Percentiles rank a stretch among this genome's conserved stretches.
phyloP scores from a whole-genome alignment of 2,113 vertebrate species.

The Delphinus delphis region DNA sequence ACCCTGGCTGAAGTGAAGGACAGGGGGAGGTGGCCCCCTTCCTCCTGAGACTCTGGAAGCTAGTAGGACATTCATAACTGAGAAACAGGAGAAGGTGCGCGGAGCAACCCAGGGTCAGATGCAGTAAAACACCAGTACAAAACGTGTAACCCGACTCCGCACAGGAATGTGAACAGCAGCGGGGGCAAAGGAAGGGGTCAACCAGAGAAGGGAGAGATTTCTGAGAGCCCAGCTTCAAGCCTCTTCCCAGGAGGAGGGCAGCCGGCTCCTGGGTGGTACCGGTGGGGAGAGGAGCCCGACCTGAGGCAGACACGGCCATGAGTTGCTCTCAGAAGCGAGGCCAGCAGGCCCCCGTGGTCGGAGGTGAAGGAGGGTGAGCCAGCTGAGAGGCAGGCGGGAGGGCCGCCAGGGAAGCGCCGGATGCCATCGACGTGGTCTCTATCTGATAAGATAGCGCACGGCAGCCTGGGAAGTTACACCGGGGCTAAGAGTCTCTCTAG shows the following conservation, averaged over 20 bases:
- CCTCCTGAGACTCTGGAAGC: background rate
- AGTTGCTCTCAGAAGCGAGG: background rate
- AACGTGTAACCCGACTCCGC: background rate
- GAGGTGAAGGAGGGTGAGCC: background rate
- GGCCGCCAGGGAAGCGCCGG: background rate
- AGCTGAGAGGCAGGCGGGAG: background rate
- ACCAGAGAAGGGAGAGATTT: background rate
- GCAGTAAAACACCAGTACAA: background rate
- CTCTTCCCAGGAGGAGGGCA: background rate
- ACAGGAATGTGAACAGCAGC: background rate
- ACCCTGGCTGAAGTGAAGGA: background rate
- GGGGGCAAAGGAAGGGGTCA: background rate
- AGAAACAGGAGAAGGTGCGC: background rate
- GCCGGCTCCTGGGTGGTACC: background rate
- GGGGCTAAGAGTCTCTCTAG: background rate
- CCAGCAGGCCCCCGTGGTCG: background rate
- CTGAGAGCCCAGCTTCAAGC: background rate
- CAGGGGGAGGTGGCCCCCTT: background rate
- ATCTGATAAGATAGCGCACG: background rate
- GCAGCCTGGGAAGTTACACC: background rate
- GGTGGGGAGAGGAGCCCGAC: background rate
- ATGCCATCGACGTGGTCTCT: background rate
- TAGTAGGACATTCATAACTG: background rate
- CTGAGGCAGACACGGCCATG: accelerated
- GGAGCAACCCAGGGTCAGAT: background rate